Evolutionary conservation across 2,888 invertebrate genomes (phyloP), one percentile per base, ranked within the genome.

Genomic region (Platynereis dumerilii): DNA sequence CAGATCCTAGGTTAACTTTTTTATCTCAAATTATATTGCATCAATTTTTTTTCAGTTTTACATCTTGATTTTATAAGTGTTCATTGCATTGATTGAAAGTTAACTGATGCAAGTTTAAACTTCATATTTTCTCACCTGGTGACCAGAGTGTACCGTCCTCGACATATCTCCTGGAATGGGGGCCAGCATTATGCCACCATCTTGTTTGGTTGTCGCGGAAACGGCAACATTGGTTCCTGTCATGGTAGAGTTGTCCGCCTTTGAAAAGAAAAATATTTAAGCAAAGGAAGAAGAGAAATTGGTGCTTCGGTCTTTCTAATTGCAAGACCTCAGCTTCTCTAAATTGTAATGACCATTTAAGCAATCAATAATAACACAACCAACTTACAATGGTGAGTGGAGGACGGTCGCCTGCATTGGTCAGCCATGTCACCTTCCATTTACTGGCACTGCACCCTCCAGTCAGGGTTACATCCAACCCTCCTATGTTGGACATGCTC

Each of bases 91-190:
- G 17, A 17, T 17, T 42, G 10, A 17, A 12, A 17, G 10, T 10
- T n/a, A 48, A n/a, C 20, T 22, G n/a, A 48, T 48, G n/a, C 5
- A 48, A 48, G 48, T 10, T 7, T 48, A 12, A 42, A 42, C 42
- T 42, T n/a, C n/a, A n/a, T n/a, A n/a, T n/a, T n/a, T n/a, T n/a
- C n/a, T n/a, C n/a, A 79, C 79, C 75, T 79, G 79, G n/a, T 78
- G 75, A 45, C 27, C 53, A 12, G 58, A 55, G 58, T 78, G 72
- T 1, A 65, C 56, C 7, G 78, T 77, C 17, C 66, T 57, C 34
- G 78, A 65, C 69, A 78, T 70, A 67, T 78, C 78, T 0, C 78
- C 79, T 1, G 73, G 72, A n/a, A 80, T 76, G 5, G 78, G 78
- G 17, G 72, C 68, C 29, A 71, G 72, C 57, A 69, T 72, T 15